Evolutionary conservation across 2,797 vertebrate species (phyloP).

Genomic region (Onychomys leucogaster): DNA sequence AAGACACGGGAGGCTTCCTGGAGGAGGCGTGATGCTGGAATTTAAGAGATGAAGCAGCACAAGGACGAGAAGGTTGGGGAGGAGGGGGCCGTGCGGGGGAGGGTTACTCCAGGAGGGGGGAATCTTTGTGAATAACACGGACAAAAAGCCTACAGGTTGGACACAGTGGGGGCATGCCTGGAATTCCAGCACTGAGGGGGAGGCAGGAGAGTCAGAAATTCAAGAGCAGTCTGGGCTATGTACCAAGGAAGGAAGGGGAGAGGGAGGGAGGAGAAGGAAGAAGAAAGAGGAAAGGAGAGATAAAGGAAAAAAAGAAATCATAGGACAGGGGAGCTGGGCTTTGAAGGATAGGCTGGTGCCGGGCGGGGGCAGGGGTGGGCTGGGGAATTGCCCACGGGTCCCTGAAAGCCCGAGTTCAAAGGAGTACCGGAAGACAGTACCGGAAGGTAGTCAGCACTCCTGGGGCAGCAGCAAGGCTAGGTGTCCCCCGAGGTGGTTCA

Average conservation of each 20-base stretch:
- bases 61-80: background rate
- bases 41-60: rapidly evolving
- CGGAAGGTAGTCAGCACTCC: rapidly evolving
- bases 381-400: no score
- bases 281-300: no score
- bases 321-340: background rate
- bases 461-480: rapidly evolving
- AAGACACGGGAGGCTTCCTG: background rate
- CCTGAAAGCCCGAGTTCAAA: rapidly evolving
- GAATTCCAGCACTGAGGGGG: background rate
- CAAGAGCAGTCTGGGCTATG: background rate
- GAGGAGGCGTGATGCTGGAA: background rate
- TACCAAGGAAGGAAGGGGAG: background rate
- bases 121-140: background rate
- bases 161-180: background rate
- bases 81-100: no score
- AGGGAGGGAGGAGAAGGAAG: background rate
- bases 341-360: background rate
- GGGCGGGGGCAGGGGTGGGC: background rate
- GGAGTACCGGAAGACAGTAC: background rate
- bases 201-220: background rate
- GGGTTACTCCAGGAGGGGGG: background rate
- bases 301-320: background rate
- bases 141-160: background rate
- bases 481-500: background rate